These are phyloP conservation scores for Ptilodon capucinus DNA, from an alignment of 2,888 invertebrate genomes.

Conservation along the genomic window DNA sequence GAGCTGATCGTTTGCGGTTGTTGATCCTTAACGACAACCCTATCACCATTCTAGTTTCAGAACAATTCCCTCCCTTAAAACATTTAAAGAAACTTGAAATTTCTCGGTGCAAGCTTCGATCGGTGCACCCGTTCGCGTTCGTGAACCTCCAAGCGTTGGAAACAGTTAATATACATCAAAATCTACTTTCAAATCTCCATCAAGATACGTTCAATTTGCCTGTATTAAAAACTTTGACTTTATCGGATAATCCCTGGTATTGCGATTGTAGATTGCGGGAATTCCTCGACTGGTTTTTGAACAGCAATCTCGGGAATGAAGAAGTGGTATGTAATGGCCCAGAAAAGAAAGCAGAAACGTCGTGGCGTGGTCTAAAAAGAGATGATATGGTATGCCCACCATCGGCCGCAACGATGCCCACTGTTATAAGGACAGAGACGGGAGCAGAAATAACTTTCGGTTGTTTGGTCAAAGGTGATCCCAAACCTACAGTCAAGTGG, in stretches of 20 bases:
- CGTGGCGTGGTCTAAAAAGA: constrained; percentile 89
- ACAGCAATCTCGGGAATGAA: constrained; percentile 89
- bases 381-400: constrained; percentile 92
- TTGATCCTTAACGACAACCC: constrained; percentile 92
- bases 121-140: constrained; percentile 89
- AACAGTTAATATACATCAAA: constrained; percentile 91
- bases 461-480: constrained; percentile 91
- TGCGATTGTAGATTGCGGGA: constrained; percentile 93
- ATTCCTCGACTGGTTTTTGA: constrained; percentile 91
- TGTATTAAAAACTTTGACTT: constrained; percentile 87
- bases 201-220: constrained; percentile 73
- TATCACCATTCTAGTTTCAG: constrained; percentile 85
- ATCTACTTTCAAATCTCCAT: constrained; percentile 87
- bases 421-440: constrained; percentile 86
- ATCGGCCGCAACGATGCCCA: constrained; percentile 82
- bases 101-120: constrained; percentile 88
- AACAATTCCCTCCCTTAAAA: constrained; percentile 91
- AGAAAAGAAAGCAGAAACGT: constrained; percentile 82
- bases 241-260: constrained; percentile 94
- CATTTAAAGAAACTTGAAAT: constrained; percentile 91
- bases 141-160: constrained; percentile 88
- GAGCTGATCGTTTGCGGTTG: constrained; percentile 90
- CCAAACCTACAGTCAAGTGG: constrained; percentile 91
- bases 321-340: constrained; percentile 89
- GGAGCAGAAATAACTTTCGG: constrained; percentile 92